Evolutionary conservation across 2,888 invertebrate species (phyloP), one percentile per base, ranked within the genome.

Genomic region (Campoplex capitator): DNA sequence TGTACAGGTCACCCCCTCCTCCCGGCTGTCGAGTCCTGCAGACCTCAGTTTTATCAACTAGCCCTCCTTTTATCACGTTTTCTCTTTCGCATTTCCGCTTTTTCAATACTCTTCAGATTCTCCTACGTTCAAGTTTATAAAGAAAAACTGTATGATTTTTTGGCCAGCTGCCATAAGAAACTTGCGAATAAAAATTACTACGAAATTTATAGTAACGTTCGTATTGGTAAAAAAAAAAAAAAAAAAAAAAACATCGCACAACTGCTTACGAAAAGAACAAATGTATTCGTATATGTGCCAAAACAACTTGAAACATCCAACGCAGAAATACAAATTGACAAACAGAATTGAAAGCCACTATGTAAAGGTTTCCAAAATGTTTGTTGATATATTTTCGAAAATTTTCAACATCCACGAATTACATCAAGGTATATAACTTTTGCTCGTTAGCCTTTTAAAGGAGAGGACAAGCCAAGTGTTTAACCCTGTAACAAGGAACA

Each of bases 401-500:
- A 62, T 58, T 28, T 62, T 28, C 45, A 23, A 28, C 16, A 23
- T 42, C 3, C 3, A 7, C 32, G 32, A 62, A 62, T 16, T 16
- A 62, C 16, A 32, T 1, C 13, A 48, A 62, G 8, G 42, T n/a
- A 51, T 65, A 51, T 65, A 51, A 80, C 65, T 51, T 67, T 56
- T n/a, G 16, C 74, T 54, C 45, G 56, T 82, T 38, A 32, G 16
- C 48, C 45, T 48, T 74, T 70, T 65, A 42, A 48, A 11, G 28
- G 32, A 65, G 54, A 42, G 67, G 32, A 75, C 67, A 28, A 77
- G 81, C 23, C 73, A 73, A 73, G 81, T 56, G 67, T 73, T 85
- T 76, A 76, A 71, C 62, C 71, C 62, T 38, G 32, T 75, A 75
- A 16, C 62, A 23, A 38, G 35, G 35, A 86, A 86, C 80, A 65